Evolutionary conservation across 2,113 vertebrate species (phyloP).

Genomic region (Macrotus californicus): DNA sequence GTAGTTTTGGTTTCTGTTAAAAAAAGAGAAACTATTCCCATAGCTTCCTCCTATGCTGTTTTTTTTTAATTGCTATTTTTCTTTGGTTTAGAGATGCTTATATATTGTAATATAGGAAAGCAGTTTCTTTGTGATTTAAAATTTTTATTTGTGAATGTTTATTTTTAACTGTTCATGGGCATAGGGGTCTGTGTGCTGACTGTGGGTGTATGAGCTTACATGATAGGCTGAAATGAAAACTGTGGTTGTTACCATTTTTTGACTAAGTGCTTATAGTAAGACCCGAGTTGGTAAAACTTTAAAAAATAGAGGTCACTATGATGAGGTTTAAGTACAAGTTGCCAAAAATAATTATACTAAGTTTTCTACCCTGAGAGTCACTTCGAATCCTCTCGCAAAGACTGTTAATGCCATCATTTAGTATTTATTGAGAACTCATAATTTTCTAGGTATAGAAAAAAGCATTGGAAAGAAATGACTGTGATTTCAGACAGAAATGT

Average conservation of each 20-base stretch:
- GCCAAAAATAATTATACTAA: not conserved
- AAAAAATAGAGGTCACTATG: not conserved
- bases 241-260: not conserved
- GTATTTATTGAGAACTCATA: not conserved
- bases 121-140: constrained; percentile 25
- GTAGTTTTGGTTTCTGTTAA: constrained; percentile 14
- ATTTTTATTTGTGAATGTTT: not conserved
- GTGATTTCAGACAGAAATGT: constrained; percentile 60
- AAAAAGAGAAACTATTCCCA: not conserved
- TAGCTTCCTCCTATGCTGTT: not conserved
- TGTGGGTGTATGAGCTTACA: not conserved
- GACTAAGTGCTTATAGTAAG: not conserved
- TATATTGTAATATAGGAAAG: not conserved
- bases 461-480: not conserved
- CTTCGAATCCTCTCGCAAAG: not conserved
- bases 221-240: not conserved
- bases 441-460: not conserved
- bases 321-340: not conserved
- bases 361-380: not conserved
- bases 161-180: not conserved
- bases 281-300: not conserved
- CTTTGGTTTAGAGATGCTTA: not conserved
- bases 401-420: not conserved
- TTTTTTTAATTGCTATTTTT: not conserved
- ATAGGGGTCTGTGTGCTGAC: not conserved